A percentile compares a stretch with the other conserved stretches of the same genome.
Evolutionary conservation across 2,888 invertebrate species (phyloP).

Genomic region (Tribolium freemani): DNA sequence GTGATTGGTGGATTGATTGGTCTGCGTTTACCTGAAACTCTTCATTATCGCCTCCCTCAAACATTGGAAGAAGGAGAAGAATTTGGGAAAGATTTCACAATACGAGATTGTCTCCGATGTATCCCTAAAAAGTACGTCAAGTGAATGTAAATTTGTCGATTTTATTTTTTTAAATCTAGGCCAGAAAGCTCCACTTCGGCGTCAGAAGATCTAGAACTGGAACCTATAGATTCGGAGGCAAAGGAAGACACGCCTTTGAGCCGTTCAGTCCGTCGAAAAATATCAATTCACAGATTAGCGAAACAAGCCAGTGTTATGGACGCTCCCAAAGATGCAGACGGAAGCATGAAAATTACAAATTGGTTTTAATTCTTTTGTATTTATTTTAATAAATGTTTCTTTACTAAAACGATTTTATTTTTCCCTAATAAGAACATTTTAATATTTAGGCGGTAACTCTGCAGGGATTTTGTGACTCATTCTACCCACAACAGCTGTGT

Average conservation of each 20-base stretch:
- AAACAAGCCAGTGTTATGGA: constrained; percentile 87
- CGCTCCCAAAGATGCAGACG: constrained; percentile 83
- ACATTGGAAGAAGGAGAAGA: constrained; percentile 90
- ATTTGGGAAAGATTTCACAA: constrained; percentile 87
- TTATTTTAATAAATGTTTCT: no score
- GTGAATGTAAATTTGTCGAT: constrained; percentile 1
- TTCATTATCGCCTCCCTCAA: constrained; percentile 86
- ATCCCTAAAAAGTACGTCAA: constrained; percentile 75
- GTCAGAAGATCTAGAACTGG: constrained; percentile 82
- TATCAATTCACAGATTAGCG: constrained; percentile 79
- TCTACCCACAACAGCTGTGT: neutral
- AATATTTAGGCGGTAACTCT: no score
- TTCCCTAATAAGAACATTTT: no score
- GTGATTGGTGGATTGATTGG: constrained; percentile 86
- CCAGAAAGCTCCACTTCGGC: constrained; percentile 71
- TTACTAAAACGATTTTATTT: no score
- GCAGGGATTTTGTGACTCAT: neutral
- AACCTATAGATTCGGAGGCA: constrained; percentile 67
- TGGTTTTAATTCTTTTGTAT: constrained; percentile 78
- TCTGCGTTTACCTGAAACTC: constrained; percentile 86
- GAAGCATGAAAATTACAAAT: constrained; percentile 87
- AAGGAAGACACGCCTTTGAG: constrained; percentile 69
- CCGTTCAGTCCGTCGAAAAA: constrained; percentile 60
- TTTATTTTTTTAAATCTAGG: constrained; percentile 64
- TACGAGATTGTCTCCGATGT: constrained; percentile 81